These are phyloP conservation scores for Carduelis carduelis DNA, from an alignment of 2,797 vertebrate genomes.

Conservation along the genomic window DNA sequence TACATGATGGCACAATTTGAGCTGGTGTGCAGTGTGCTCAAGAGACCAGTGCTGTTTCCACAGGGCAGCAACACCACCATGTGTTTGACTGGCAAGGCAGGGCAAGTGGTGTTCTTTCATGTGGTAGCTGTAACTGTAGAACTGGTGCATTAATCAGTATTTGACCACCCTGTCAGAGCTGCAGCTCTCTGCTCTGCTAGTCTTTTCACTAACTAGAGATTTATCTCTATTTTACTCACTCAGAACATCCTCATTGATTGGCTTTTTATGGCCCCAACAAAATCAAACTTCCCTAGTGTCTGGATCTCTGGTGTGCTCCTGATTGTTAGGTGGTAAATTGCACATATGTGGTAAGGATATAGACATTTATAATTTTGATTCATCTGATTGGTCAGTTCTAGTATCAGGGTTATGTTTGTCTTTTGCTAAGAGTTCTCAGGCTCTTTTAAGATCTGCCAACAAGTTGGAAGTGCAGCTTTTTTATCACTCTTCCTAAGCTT, in stretches of 20 bases:
- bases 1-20: neutral
- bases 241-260: neutral
- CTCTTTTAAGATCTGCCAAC: neutral
- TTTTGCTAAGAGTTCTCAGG: neutral
- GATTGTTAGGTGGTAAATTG: neutral
- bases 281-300: neutral
- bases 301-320: neutral
- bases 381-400: neutral
- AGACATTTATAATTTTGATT: neutral
- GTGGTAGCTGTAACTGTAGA: neutral
- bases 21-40: neutral
- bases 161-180: neutral
- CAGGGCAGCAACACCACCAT: neutral
- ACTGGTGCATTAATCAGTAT: neutral
- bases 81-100: neutral
- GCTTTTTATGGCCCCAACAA: neutral
- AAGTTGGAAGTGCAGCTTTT: neutral
- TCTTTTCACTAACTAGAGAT: neutral
- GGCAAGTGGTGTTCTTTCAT: neutral
- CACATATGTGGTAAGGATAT: rapidly evolving
- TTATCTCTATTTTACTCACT: neutral
- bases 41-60: rapidly evolving
- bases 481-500: neutral
- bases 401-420: neutral
- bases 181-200: neutral